Percentiles rank a stretch among this genome's conserved stretches.
Evolutionary conservation across 2,888 invertebrate genomes (phyloP).

Genomic region (Dendrolimus pini): DNA sequence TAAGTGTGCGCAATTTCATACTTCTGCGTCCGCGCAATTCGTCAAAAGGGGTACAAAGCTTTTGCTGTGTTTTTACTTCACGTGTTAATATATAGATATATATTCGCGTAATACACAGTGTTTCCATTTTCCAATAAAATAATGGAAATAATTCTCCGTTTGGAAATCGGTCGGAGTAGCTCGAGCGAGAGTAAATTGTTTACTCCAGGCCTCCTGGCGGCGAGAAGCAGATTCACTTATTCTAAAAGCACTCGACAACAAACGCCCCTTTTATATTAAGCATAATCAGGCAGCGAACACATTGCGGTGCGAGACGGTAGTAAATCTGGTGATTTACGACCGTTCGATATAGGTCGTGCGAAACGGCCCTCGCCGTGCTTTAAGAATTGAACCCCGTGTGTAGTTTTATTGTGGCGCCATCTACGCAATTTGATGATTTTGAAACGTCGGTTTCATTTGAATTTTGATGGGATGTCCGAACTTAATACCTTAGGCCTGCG

Average conservation of each 20-base stretch:
- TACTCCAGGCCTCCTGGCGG: neutral
- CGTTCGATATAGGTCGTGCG: constrained; percentile 12
- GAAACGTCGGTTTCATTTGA: no score
- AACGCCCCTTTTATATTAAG: neutral
- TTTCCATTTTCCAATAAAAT: no score
- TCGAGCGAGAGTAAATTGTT: neutral
- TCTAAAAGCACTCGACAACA: neutral
- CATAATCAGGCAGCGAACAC: neutral
- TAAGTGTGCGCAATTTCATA: no score
- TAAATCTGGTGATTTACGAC: constrained; percentile 20
- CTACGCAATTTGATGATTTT: neutral
- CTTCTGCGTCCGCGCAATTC: no score
- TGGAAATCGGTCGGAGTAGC: neutral
- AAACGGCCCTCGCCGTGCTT: constrained; percentile 2
- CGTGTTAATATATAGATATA: no score
- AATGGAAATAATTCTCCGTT: no score
- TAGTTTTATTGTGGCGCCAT: constrained; percentile 4
- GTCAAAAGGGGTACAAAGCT: no score
- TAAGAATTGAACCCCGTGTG: constrained; percentile 6
- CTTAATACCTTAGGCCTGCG: no score
- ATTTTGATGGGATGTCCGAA: no score
- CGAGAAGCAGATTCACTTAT: neutral
- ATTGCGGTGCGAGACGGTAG: constrained; percentile 7
- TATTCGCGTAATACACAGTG: no score
- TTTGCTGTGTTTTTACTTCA: no score